Evolutionary conservation across 2,888 invertebrate genomes (phyloP).

Genomic region (Lysandra bellargus): DNA sequence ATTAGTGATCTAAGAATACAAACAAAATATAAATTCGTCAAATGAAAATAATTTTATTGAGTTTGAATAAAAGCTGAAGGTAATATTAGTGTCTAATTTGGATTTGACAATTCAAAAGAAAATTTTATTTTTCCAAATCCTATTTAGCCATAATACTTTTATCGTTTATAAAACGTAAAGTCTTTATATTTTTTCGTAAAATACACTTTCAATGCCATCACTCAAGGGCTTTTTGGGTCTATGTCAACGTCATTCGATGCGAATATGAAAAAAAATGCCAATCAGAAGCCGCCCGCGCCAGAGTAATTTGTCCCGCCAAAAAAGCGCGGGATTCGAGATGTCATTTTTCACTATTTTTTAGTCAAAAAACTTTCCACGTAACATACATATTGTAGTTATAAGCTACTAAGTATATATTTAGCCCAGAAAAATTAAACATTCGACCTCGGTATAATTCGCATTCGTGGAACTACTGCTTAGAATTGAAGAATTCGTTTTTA

Average conservation of each 20-base stretch:
- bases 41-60: neutral
- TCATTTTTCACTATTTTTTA: too few relatives aligned
- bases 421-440: too few relatives aligned
- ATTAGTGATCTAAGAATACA: neutral
- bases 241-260: neutral
- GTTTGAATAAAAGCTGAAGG: conserved; percentile 9
- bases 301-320: neutral
- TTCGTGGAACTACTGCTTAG: too few relatives aligned
- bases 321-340: neutral
- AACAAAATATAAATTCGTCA: neutral
- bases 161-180: neutral
- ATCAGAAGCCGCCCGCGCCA: neutral
- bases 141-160: neutral
- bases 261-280: neutral
- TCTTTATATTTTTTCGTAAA: neutral
- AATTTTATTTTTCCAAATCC: conserved; percentile 3
- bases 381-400: too few relatives aligned
- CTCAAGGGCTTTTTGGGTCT: neutral
- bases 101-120: conserved; percentile 5
- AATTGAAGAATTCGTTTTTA: too few relatives aligned
- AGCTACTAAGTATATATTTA: too few relatives aligned
- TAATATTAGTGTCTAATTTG: neutral
- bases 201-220: neutral
- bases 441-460: too few relatives aligned
- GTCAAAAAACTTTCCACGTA: too few relatives aligned